phyloP scores from a whole-genome alignment of 2,888 invertebrate species.

The Pomacea canaliculata region DNA sequence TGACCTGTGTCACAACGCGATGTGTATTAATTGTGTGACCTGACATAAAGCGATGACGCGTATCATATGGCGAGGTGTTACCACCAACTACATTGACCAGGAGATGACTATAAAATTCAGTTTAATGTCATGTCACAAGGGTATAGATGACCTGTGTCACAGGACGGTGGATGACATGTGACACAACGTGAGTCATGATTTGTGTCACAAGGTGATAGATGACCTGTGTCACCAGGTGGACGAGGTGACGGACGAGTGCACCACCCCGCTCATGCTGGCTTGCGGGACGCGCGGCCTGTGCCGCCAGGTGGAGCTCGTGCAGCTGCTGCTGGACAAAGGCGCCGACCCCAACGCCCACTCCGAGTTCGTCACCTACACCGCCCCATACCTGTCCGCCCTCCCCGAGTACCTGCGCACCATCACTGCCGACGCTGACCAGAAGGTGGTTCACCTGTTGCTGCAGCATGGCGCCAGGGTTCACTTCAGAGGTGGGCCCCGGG shows the following conservation, averaged over 20 bases:
- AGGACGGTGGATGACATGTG: too few relatives aligned
- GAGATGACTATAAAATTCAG: too few relatives aligned
- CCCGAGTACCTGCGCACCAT: slow-evolving; percentile 84
- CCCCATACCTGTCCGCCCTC: slow-evolving; percentile 81
- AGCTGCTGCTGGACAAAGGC: slow-evolving; percentile 55
- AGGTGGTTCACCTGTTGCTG: slow-evolving; percentile 79
- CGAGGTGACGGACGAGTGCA: slow-evolving; percentile 67
- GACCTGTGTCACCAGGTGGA: slow-evolving; percentile 46
- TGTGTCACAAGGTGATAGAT: too few relatives aligned
- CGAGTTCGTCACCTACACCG: slow-evolving; percentile 71
- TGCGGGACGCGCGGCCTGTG: slow-evolving; percentile 60
- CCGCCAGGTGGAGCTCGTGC: slow-evolving; percentile 55
- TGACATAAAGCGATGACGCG: too few relatives aligned
- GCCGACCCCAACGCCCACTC: slow-evolving; percentile 71
- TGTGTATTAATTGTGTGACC: too few relatives aligned
- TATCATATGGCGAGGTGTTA: too few relatives aligned
- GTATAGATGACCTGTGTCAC: too few relatives aligned
- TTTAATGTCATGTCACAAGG: too few relatives aligned
- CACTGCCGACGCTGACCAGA: slow-evolving; percentile 74
- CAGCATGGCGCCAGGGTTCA: slow-evolving; percentile 78
- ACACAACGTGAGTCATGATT: too few relatives aligned
- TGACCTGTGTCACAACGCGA: too few relatives aligned
- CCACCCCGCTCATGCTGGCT: slow-evolving; percentile 70
- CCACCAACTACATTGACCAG: too few relatives aligned
- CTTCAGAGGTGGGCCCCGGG: slow-evolving; percentile 40